These are phyloP conservation scores for Drosophila longiperda DNA, from an alignment of 2,888 invertebrate species.

Conservation along the genomic window DNA sequence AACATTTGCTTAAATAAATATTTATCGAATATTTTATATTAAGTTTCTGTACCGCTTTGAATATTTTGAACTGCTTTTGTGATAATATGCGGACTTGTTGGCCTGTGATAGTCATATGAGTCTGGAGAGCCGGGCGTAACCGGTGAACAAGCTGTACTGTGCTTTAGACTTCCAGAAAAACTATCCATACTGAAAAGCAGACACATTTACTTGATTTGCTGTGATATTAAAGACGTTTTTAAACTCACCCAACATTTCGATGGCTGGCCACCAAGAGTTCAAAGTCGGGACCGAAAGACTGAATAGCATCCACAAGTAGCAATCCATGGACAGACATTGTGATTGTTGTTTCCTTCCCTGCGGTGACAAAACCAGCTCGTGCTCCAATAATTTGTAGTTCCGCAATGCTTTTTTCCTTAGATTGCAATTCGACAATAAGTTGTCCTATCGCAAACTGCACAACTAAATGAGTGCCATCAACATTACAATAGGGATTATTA, in stretches of 20 bases:
- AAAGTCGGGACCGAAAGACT: conserved; percentile 97
- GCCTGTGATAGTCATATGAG: conserved; percentile 83
- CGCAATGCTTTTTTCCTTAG: conserved; percentile 94
- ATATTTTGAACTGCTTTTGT: conserved; percentile 87
- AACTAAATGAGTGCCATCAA: conserved; percentile 88
- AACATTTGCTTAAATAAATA: neutral
- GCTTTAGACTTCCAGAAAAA: conserved; percentile 95
- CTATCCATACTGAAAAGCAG: conserved; percentile 92
- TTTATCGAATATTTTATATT: neutral
- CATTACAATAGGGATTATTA: conserved; percentile 40
- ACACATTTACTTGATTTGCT: neutral
- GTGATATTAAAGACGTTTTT: neutral
- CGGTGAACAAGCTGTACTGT: conserved; percentile 96
- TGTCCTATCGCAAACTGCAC: conserved; percentile 95
- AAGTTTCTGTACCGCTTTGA: conserved; percentile 77
- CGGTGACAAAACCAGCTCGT: conserved; percentile 90
- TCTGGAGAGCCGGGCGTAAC: conserved; percentile 92
- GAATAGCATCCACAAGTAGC: conserved; percentile 96
- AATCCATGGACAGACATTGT: conserved; percentile 96
- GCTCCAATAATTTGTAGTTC: conserved; percentile 97
- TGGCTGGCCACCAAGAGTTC: conserved; percentile 97
- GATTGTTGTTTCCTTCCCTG: conserved; percentile 90
- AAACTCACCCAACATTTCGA: conserved; percentile 92
- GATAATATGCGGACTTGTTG: conserved; percentile 87
- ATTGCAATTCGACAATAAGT: conserved; percentile 94